Conservation (phyloP, 2,888 invertebrate genomes). For the Labia minor region DNA sequence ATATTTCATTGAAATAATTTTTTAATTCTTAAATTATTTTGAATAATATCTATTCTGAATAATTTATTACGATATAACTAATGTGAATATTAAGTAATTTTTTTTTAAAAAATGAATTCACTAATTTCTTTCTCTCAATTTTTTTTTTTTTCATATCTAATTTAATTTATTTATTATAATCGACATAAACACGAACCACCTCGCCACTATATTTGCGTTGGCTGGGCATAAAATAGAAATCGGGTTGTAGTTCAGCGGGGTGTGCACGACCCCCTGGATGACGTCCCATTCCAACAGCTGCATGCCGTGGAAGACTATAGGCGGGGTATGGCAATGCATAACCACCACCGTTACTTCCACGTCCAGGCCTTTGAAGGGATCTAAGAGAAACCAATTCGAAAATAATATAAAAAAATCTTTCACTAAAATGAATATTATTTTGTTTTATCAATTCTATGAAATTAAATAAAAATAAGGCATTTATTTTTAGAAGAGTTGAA, state of each 20-base stretch:
- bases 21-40: neutral
- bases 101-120: no score
- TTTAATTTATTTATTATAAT: slow-evolving; percentile 52
- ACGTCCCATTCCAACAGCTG: slow-evolving; percentile 32
- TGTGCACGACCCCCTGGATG: slow-evolving; percentile 35
- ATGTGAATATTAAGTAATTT: no score
- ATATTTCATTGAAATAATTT: neutral
- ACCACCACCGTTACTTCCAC: slow-evolving; percentile 30
- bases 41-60: no score
- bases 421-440: no score
- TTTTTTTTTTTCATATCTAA: no score
- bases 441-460: no score
- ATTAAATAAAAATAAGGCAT: no score
- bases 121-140: no score
- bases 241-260: slow-evolving; percentile 48
- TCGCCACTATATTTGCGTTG: slow-evolving; percentile 89
- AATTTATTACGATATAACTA: no score
- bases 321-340: slow-evolving; percentile 38
- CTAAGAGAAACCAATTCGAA: no score
- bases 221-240: slow-evolving; percentile 92
- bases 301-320: slow-evolving; percentile 62
- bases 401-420: no score
- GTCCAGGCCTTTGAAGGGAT: slow-evolving; percentile 48
- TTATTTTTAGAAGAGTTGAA: no score
- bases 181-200: slow-evolving; percentile 72